These are phyloP conservation scores for Acanthopagrus latus DNA, from an alignment of 2,797 vertebrate species.

Conservation along the genomic window DNA sequence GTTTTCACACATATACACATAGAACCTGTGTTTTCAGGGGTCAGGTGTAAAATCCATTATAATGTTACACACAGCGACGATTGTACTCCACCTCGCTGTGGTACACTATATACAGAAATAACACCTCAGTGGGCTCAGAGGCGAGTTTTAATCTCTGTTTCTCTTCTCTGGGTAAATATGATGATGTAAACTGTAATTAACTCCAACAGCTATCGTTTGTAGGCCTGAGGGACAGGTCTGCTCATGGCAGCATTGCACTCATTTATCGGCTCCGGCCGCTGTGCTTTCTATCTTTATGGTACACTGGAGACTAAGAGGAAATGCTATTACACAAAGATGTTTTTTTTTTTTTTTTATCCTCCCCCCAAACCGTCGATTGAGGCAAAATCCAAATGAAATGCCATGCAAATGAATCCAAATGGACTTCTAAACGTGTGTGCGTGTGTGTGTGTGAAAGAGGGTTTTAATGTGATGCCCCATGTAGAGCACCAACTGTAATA, in stretches of 20 bases:
- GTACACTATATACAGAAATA: conserved; percentile 65
- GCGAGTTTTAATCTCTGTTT: conserved; percentile 76
- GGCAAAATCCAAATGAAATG: conserved; percentile 80
- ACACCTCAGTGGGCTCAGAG: conserved; percentile 67
- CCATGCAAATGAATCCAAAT: conserved; percentile 79
- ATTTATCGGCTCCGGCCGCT: conserved; percentile 74
- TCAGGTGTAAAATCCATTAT: conserved; percentile 61
- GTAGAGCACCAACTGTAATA: conserved; percentile 73
- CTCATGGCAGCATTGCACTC: conserved; percentile 73
- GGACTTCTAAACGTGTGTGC: conserved; percentile 60
- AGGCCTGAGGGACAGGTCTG: conserved; percentile 76
- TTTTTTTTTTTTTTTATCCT: conserved; percentile 52
- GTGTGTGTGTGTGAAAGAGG: conserved; percentile 61
- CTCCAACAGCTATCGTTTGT: conserved; percentile 80
- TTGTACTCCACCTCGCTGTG: conserved; percentile 12
- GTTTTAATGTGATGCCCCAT: conserved; percentile 78
- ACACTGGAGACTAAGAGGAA: conserved; percentile 76
- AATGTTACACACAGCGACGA: conserved; percentile 50
- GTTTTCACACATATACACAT: conserved; percentile 30
- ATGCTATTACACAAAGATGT: conserved; percentile 79
- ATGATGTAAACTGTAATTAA: conserved; percentile 86
- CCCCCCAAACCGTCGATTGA: conserved; percentile 66
- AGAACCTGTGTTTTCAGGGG: conserved; percentile 40
- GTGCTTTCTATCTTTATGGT: conserved; percentile 75
- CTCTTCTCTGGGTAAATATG: conserved; percentile 81